These are phyloP conservation scores for Prosapia bicincta DNA, from an alignment of 2,888 invertebrate genomes.

Conservation along the genomic window DNA sequence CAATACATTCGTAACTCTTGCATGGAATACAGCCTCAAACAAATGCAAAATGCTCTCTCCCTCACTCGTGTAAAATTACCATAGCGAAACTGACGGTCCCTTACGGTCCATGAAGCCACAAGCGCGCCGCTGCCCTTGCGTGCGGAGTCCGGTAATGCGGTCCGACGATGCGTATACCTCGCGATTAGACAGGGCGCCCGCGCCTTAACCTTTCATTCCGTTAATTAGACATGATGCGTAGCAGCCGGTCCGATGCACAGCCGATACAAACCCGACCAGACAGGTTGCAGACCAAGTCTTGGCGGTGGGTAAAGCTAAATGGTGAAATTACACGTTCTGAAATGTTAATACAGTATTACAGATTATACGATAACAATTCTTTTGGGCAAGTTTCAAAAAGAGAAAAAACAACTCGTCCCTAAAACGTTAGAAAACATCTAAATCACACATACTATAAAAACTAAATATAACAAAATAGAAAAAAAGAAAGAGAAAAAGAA, in stretches of 20 bases:
- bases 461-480: too few relatives aligned
- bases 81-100: not conserved
- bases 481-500: too few relatives aligned
- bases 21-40: too few relatives aligned
- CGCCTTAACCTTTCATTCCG: not conserved
- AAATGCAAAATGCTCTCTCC: not conserved
- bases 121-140: not conserved
- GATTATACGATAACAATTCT: too few relatives aligned
- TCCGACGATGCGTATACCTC: not conserved
- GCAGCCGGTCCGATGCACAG: not conserved
- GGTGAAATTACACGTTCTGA: too few relatives aligned
- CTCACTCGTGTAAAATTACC: not conserved
- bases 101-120: not conserved
- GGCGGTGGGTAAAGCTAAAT: too few relatives aligned
- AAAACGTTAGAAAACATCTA: too few relatives aligned
- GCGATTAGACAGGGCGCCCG: not conserved
- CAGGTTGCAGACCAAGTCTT: not conserved
- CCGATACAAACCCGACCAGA: not conserved
- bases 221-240: not conserved
- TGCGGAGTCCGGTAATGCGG: not conserved
- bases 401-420: too few relatives aligned
- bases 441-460: too few relatives aligned
- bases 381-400: too few relatives aligned
- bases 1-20: too few relatives aligned
- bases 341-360: too few relatives aligned